Conservation (phyloP, 2,113 vertebrate species). For the Synodontis membranacea region DNA sequence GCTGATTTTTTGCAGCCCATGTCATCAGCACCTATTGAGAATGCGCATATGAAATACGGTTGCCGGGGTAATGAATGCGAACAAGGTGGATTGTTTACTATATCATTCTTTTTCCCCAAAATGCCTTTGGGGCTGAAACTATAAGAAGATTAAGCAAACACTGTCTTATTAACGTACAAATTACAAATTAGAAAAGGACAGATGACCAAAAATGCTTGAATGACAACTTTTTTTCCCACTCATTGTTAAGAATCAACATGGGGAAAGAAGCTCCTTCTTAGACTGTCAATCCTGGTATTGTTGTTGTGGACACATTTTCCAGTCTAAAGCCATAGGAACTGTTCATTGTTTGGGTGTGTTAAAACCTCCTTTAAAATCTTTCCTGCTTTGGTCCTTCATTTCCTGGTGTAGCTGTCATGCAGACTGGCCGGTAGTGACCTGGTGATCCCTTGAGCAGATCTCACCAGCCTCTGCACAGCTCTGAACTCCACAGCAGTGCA, state of each 20-base stretch:
- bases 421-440: no score
- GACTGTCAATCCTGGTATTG: no score
- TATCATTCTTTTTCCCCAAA: neutral
- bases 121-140: neutral
- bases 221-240: neutral
- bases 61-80: neutral
- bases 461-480: no score
- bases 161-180: neutral
- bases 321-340: no score
- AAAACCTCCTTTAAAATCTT: no score
- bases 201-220: neutral
- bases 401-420: no score
- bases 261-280: no score
- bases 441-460: no score
- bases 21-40: neutral
- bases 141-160: neutral
- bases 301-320: no score
- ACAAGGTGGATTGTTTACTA: neutral
- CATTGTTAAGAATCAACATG: neutral
- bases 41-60: neutral
- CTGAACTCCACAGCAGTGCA: no score
- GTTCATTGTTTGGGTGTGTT: no score
- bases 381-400: no score
- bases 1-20: neutral
- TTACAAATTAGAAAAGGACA: neutral